A percentile compares a stretch with the other conserved stretches of the same genome.
Evolutionary conservation across 1,140 invertebrate genomes (phyloP).

Genomic region (Papilio helenus): DNA sequence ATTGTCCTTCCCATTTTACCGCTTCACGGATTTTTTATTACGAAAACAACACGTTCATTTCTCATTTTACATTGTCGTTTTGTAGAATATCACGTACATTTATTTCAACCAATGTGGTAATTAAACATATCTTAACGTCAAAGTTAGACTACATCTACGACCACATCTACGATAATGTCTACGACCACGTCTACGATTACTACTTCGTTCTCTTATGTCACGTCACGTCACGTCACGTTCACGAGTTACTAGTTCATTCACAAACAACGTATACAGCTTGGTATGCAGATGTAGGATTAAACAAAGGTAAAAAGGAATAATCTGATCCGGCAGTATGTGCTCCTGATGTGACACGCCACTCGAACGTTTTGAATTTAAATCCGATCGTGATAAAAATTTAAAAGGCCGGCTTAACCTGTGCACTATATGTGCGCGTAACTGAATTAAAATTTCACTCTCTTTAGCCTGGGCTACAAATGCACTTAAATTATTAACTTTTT

Average conservation of each 20-base stretch:
- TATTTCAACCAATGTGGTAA: too few relatives aligned
- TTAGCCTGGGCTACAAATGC: not conserved
- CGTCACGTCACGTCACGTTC: not conserved
- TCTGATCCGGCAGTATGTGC: constrained; percentile 11
- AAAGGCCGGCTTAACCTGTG: constrained; percentile 32
- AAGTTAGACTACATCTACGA: not conserved
- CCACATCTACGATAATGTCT: not conserved
- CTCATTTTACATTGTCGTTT: too few relatives aligned
- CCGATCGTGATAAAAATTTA: constrained; percentile 39
- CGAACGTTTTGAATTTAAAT: constrained; percentile 39
- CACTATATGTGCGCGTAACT: constrained; percentile 28
- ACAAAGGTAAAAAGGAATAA: not conserved
- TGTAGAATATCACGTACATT: too few relatives aligned
- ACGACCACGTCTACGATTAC: not conserved
- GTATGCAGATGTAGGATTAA: not conserved
- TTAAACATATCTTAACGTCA: not conserved
- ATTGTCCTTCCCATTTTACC: too few relatives aligned
- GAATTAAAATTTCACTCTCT: constrained; percentile 23
- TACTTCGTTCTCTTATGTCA: not conserved
- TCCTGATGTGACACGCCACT: constrained; percentile 15
- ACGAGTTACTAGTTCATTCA: not conserved
- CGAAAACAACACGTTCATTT: too few relatives aligned
- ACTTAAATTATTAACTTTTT: constrained; percentile 3
- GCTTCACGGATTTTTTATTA: too few relatives aligned
- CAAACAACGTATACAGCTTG: not conserved